A percentile compares a stretch with the other conserved stretches of the same genome.
Evolutionary conservation across 1,140 invertebrate genomes (phyloP).

Genomic region (Pogonognathellus flavescens): DNA sequence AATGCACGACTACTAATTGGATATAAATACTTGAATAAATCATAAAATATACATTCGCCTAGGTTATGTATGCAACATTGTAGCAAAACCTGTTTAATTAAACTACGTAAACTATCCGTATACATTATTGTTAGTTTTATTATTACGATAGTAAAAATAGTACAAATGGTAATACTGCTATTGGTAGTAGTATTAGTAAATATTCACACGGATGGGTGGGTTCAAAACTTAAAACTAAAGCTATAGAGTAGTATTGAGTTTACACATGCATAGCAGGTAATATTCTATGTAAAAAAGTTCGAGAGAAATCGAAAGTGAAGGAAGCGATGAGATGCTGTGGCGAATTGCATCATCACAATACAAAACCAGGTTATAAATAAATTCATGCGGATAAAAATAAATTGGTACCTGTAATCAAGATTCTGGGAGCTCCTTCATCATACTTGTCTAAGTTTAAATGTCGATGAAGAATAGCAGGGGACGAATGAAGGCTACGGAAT

Average conservation of each 20-base stretch:
- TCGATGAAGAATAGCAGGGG: constrained; percentile 8
- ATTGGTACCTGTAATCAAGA: constrained; percentile 64
- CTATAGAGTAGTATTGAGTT: no score
- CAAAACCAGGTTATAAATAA: constrained; percentile 1
- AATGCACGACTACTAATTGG: neutral
- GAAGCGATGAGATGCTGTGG: no score
- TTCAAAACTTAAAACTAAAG: no score
- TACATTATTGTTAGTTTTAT: no score
- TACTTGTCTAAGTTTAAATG: neutral
- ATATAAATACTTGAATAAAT: neutral
- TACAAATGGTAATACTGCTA: neutral
- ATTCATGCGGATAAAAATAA: neutral
- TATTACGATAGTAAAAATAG: neutral
- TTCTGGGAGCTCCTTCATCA: constrained; percentile 59
- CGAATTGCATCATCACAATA: neutral
- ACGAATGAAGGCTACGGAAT: neutral
- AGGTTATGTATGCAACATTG: neutral
- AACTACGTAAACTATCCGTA: no score
- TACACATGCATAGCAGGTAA: no score
- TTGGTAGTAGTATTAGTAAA: neutral
- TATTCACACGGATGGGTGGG: no score
- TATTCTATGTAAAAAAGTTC: no score
- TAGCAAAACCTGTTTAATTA: neutral
- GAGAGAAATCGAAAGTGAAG: neutral
- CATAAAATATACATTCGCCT: neutral